phyloP scores from a whole-genome alignment of 2,113 vertebrate genomes.

The Crotalus tigris region DNA sequence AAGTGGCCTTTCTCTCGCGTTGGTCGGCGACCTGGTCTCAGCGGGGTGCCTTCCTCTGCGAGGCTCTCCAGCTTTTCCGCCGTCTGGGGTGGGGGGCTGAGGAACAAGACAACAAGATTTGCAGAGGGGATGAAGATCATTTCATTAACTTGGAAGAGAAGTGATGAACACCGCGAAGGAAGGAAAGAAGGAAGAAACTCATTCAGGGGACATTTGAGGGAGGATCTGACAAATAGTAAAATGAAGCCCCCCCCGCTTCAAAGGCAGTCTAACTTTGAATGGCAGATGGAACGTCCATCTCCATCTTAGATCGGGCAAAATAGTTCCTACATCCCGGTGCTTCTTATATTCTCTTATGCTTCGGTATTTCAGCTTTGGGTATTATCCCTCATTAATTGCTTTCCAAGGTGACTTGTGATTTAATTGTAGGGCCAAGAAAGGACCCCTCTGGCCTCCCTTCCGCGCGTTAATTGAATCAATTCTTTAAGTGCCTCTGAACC shows the following conservation, averaged over 20 bases:
- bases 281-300: neutral
- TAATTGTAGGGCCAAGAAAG: slow-evolving; percentile 75
- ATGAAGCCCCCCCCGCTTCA: no score
- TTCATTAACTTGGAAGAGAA: neutral
- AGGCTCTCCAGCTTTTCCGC: neutral
- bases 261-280: neutral
- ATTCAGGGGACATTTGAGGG: neutral
- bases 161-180: neutral
- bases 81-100: neutral
- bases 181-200: neutral
- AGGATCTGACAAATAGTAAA: neutral
- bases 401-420: slow-evolving; percentile 64
- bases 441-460: slow-evolving; percentile 64
- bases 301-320: neutral
- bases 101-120: neutral
- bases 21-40: neutral
- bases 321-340: neutral
- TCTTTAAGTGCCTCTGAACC: slow-evolving; percentile 66
- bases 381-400: slow-evolving; percentile 53
- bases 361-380: slow-evolving; percentile 54
- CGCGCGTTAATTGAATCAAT: slow-evolving; percentile 70
- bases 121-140: neutral
- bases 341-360: slow-evolving; percentile 16
- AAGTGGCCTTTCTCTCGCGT: neutral
- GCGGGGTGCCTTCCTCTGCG: neutral